phyloP scores from a whole-genome alignment of 1,140 invertebrate genomes.

The Trissolcus basalis region DNA sequence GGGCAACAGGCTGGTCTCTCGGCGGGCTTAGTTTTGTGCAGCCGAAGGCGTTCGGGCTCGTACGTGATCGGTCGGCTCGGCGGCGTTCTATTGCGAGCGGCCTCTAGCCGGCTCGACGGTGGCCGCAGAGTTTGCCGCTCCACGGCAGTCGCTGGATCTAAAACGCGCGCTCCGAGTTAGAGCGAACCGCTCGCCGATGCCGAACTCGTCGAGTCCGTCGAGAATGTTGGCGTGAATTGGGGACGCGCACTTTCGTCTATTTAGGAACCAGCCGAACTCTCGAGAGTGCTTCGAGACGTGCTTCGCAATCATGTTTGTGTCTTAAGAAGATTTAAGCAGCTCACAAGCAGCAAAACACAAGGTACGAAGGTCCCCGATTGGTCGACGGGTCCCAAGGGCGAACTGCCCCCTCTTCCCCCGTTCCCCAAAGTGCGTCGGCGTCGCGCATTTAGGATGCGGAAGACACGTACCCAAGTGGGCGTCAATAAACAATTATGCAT shows the following conservation, averaged over 20 bases:
- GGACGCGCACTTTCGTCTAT: slow-evolving; percentile 23
- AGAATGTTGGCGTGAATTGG: slow-evolving; percentile 36
- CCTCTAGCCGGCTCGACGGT: slow-evolving; percentile 63
- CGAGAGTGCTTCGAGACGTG: slow-evolving; percentile 18
- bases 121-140: slow-evolving; percentile 70
- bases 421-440: slow-evolving; percentile 37
- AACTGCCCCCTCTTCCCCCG: neutral
- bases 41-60: slow-evolving; percentile 65
- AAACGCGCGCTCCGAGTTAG: slow-evolving; percentile 23
- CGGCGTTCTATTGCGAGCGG: slow-evolving; percentile 55
- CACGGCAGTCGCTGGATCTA: slow-evolving; percentile 68
- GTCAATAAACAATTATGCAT: slow-evolving; percentile 17
- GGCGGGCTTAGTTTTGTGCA: slow-evolving; percentile 19
- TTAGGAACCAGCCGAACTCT: slow-evolving; percentile 17
- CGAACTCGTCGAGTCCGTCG: slow-evolving; percentile 21
- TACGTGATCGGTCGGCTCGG: slow-evolving; percentile 57
- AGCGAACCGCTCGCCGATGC: slow-evolving; percentile 3
- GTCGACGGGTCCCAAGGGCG: neutral
- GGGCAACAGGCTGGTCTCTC: slow-evolving; percentile 26
- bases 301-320: slow-evolving; percentile 35
- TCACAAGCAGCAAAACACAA: no score
- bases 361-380: neutral
- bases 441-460: slow-evolving; percentile 35
- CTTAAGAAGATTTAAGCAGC: no score
- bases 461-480: slow-evolving; percentile 12